Conservation (phyloP, 2,797 vertebrate genomes). For the Gephyroberyx darwinii region DNA sequence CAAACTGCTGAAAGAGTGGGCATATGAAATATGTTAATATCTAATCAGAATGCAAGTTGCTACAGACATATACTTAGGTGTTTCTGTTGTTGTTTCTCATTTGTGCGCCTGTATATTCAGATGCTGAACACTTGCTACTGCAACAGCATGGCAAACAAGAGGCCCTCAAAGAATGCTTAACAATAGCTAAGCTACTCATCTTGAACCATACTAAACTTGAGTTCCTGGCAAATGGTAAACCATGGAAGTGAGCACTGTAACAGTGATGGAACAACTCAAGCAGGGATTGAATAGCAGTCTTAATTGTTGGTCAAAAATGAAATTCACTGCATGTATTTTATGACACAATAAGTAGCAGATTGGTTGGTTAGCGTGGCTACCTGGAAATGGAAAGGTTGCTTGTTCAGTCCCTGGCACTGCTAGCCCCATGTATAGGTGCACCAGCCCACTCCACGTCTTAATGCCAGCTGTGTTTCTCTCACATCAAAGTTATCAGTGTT, state of each 20-base stretch:
- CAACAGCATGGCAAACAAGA: not conserved
- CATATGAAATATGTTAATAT: not conserved
- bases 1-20: not conserved
- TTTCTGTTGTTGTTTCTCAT: not conserved
- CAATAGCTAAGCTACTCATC: too few species aligned
- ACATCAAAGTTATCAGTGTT: slow-evolving; percentile 21
- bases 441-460: slow-evolving; percentile 11
- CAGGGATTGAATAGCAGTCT: too few species aligned
- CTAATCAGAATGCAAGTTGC: not conserved
- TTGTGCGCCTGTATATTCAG: not conserved
- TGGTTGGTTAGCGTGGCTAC: not conserved
- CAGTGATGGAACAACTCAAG: too few species aligned
- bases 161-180: not conserved
- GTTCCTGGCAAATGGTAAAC: too few species aligned
- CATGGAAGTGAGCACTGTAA: too few species aligned
- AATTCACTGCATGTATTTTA: not conserved
- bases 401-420: not conserved
- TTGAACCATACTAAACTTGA: too few species aligned
- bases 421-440: not conserved
- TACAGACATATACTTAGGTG: not conserved
- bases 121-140: not conserved
- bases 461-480: slow-evolving; percentile 22
- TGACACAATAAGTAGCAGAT: not conserved
- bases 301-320: not conserved
- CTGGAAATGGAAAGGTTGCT: not conserved